Evolutionary conservation across 1,140 invertebrate genomes (phyloP).

Genomic region (Batillaria attramentaria): DNA sequence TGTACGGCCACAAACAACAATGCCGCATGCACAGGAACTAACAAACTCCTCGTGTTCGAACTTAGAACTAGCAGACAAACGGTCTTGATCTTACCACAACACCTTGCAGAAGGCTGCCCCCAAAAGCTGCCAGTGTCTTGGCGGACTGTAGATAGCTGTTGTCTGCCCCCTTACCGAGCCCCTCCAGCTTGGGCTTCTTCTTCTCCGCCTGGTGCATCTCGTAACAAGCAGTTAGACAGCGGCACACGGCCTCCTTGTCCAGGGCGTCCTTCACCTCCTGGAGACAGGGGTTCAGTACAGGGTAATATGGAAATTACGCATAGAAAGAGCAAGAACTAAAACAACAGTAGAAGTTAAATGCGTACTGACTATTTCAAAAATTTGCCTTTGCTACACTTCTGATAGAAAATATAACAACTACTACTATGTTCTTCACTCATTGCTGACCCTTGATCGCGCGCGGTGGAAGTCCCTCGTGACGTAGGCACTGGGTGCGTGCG

Average conservation of each 20-base stretch:
- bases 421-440: too few species aligned
- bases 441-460: too few species aligned
- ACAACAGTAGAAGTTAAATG: too few species aligned
- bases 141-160: constrained; percentile 64
- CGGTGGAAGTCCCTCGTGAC: too few species aligned
- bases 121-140: constrained; percentile 64
- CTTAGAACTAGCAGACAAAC: not conserved
- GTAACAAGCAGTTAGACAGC: constrained; percentile 67
- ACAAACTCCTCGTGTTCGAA: too few species aligned
- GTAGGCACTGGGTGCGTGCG: too few species aligned
- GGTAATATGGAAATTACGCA: too few species aligned
- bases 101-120: constrained; percentile 63
- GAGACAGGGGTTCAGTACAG: constrained; percentile 6
- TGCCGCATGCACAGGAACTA: too few species aligned
- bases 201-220: constrained; percentile 67
- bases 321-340: not conserved
- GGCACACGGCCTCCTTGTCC: constrained; percentile 68
- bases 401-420: too few species aligned
- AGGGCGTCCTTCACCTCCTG: constrained; percentile 71
- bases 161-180: constrained; percentile 43
- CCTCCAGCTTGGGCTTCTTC: constrained; percentile 57
- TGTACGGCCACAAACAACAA: too few species aligned
- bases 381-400: too few species aligned
- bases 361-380: too few species aligned
- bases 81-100: constrained; percentile 55